Evolutionary conservation across 2,888 invertebrate genomes (phyloP).

Genomic region (Pycnomerus fuliginosus): DNA sequence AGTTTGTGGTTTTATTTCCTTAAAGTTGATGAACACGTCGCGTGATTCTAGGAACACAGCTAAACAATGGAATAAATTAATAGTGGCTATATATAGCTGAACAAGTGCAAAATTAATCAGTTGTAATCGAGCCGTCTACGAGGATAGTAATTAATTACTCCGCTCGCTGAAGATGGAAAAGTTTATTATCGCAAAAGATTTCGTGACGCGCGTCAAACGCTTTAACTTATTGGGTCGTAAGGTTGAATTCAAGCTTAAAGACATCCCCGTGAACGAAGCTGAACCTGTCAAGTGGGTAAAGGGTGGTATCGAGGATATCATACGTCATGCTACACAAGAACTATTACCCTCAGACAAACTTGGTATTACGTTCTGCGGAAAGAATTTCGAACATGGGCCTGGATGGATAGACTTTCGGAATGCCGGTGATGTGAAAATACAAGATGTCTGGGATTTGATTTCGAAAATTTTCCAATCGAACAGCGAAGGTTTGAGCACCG

Average conservation of each 20-base stretch:
- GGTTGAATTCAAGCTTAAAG: background rate
- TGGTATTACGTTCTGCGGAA: background rate
- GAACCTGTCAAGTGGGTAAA: background rate
- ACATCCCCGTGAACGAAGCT: background rate
- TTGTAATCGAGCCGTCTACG: too few species aligned
- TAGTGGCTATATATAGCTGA: too few species aligned
- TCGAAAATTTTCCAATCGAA: background rate
- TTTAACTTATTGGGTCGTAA: background rate
- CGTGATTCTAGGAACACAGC: too few species aligned
- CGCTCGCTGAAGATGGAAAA: too few species aligned
- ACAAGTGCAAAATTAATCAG: too few species aligned
- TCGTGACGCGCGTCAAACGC: background rate
- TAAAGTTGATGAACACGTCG: too few species aligned
- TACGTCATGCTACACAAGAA: background rate
- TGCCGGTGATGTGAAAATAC: background rate
- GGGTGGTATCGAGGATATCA: background rate
- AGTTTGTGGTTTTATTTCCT: too few species aligned
- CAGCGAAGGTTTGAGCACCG: background rate
- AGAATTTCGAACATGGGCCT: background rate
- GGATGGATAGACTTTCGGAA: background rate
- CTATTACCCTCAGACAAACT: background rate
- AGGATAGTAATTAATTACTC: too few species aligned
- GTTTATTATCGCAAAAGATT: background rate
- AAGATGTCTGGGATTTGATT: background rate
- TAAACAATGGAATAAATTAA: too few species aligned